Percentiles rank a stretch among this genome's conserved stretches.
Conservation (phyloP, 92 coral and sea anemone genomes). For the Desmophyllum pertusum region DNA sequence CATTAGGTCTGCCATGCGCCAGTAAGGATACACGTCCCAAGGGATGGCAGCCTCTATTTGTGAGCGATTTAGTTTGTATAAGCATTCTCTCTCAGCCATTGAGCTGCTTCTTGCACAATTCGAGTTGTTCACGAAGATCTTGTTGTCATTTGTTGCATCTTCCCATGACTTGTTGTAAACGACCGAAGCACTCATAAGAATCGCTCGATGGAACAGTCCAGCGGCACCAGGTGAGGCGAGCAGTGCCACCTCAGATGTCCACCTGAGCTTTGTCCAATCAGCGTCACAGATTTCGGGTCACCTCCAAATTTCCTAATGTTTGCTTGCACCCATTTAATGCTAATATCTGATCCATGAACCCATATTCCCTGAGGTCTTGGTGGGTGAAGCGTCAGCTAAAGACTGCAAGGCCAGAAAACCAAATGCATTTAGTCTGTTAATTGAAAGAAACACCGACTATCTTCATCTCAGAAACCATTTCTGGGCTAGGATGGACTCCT, state of each 20-base stretch:
- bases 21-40: constrained; percentile 67
- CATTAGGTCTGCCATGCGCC: constrained; percentile 44
- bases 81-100: constrained; percentile 42
- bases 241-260: constrained; percentile 74
- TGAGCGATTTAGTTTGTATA: constrained; percentile 32
- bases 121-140: constrained; percentile 49
- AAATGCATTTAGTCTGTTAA: constrained; percentile 72
- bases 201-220: constrained; percentile 71
- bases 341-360: constrained; percentile 79
- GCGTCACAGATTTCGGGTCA: constrained; percentile 60
- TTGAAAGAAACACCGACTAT: constrained; percentile 70
- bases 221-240: constrained; percentile 62
- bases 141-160: constrained; percentile 63
- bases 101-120: constrained; percentile 46
- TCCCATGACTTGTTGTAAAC: constrained; percentile 54
- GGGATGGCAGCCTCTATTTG: constrained; percentile 56
- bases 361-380: constrained; percentile 78
- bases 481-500: constrained; percentile 63
- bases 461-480: constrained; percentile 57
- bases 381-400: constrained; percentile 29
- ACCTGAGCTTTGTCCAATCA: constrained; percentile 79
- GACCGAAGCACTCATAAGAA: constrained; percentile 70
- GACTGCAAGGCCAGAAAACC: constrained; percentile 69
- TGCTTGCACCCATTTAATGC: constrained; percentile 62
- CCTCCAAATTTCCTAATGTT: constrained; percentile 77